phyloP scores from a whole-genome alignment of 2,113 vertebrate genomes.

The Corythoichthys intestinalis region DNA sequence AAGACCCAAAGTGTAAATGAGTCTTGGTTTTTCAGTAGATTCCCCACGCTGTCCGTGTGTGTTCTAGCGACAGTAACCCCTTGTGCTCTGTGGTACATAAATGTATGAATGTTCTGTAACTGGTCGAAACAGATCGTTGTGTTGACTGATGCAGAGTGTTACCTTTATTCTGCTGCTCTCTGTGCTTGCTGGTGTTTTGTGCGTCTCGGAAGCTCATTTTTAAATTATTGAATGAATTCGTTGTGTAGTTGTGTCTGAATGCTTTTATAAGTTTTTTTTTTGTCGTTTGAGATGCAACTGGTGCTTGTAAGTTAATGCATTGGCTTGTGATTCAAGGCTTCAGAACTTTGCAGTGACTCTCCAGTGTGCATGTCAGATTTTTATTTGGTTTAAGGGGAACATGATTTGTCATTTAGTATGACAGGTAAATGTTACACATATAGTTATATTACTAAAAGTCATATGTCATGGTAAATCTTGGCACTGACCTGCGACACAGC shows the following conservation, averaged over 20 bases:
- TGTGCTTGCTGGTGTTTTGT: constrained; percentile 59
- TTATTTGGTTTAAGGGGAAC: constrained; percentile 22
- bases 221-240: background rate
- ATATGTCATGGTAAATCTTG: constrained; percentile 9
- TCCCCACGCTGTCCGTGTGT: constrained; percentile 51
- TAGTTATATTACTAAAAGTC: constrained; percentile 15
- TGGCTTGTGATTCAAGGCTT: constrained; percentile 23
- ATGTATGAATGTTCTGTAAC: constrained; percentile 69
- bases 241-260: constrained; percentile 9
- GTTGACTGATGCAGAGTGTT: constrained; percentile 54
- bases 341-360: constrained; percentile 32
- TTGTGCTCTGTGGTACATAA: constrained; percentile 71
- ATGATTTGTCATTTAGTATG: constrained; percentile 34
- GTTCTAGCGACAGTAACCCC: constrained; percentile 67
- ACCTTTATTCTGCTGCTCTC: constrained; percentile 54
- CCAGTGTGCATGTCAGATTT: constrained; percentile 28
- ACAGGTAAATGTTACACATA: constrained; percentile 37
- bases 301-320: constrained; percentile 28
- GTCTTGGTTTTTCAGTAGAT: constrained; percentile 37
- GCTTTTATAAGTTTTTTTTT: constrained; percentile 4
- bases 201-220: constrained; percentile 15
- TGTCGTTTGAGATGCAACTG: constrained; percentile 12
- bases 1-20: constrained; percentile 35
- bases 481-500: constrained; percentile 20
- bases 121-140: constrained; percentile 65